Base-by-base conservation (phyloP, 2,888 invertebrate species). In the Julus scanicus region DNA sequence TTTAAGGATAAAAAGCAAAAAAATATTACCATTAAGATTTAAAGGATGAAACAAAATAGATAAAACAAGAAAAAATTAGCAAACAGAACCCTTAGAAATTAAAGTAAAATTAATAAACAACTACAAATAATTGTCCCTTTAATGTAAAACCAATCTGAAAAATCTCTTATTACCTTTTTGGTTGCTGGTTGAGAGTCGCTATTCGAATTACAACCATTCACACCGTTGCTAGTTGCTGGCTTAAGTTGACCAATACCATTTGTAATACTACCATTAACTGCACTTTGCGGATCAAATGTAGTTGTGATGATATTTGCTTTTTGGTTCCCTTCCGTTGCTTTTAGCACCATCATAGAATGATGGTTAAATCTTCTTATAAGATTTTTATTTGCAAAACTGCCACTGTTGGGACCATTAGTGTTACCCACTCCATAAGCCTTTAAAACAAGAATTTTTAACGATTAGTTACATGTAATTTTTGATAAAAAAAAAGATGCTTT, bases 291-390 rank as follows among this genome's bases (percentile, higher is more conserved):
- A n/a, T 8, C 44, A 29, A 44, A 29, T 39, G 39, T 57, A 17
- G 8, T 85, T 44, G 85, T 9, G 37, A 49, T 88, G 39, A 20
- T 53, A 53, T 37, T 88, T 6, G 86, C 20, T 44, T 85, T 85
- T 84, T 15, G 83, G 83, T 17, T 57, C n/a, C 86, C 71, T 48
- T 88, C 88, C 84, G 91, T 92, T 0, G 94, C 93, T 90, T 93
- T 93, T 87, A 94, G 91, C 90, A 98, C 98, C 97, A 98, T 98
- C 91, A 98, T 98, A 90, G 98, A 98, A 93, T 99, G 98, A 93
- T 99, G 98, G 94, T 99, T 99, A 92, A 99, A 99, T 90, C 94
- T 94, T 92, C 97, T 96, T 88, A 98, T 98, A 96, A 98, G 97
- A 90, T 96, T 97, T 91, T 96, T 96, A 92, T 97, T 97, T 17